These are phyloP conservation scores for Limenitis camilla DNA, from an alignment of 2,888 invertebrate genomes.

Conservation along the genomic window DNA sequence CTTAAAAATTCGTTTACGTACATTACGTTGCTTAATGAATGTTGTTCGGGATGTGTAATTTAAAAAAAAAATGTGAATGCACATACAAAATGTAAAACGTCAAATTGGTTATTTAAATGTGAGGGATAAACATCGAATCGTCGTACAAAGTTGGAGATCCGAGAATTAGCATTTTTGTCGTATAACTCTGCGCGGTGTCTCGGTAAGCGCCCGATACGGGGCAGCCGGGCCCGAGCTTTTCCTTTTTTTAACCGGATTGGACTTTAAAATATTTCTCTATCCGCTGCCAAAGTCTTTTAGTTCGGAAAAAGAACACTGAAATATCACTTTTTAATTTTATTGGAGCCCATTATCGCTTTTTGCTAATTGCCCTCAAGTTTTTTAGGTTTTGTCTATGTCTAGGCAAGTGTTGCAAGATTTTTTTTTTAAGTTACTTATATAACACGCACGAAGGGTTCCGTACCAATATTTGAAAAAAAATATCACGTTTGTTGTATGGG, in stretches of 20 bases:
- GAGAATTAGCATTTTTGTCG: conserved; percentile 74
- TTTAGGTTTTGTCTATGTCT: neutral
- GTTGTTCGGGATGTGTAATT: neutral
- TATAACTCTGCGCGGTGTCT: conserved; percentile 71
- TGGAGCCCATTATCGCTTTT: conserved; percentile 18
- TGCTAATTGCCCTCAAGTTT: conserved; percentile 14
- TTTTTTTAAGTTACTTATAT: too few species aligned
- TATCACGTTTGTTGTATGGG: too few species aligned
- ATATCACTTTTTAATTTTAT: conserved; percentile 27
- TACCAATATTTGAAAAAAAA: too few species aligned
- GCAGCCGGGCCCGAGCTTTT: conserved; percentile 53
- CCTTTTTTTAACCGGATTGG: conserved; percentile 56
- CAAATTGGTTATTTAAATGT: conserved; percentile 20
- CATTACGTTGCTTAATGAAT: neutral
- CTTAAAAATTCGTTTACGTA: too few species aligned
- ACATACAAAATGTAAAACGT: neutral
- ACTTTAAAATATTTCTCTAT: conserved; percentile 60
- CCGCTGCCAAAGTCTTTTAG: conserved; percentile 38
- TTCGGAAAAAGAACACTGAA: conserved; percentile 23
- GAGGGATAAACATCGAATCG: conserved; percentile 45
- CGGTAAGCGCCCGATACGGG: conserved; percentile 64
- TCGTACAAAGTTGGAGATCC: conserved; percentile 65
- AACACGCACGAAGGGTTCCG: too few species aligned
- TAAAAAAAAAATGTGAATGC: neutral
- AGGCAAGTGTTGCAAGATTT: too few species aligned